Evolutionary conservation across 2,113 vertebrate species (phyloP).

Genomic region (Donacobius atricapilla): DNA sequence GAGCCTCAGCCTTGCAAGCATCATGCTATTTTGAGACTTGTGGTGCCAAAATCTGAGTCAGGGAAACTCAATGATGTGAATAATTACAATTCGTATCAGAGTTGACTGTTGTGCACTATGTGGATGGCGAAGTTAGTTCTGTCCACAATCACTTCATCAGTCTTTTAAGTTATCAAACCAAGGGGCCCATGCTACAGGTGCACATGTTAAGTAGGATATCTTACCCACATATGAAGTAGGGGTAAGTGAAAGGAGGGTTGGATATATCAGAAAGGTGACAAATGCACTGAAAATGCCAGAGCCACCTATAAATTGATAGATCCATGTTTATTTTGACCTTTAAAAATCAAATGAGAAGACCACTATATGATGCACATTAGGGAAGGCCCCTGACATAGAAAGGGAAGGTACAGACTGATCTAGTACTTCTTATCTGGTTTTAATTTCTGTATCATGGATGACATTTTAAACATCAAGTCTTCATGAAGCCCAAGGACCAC

Average conservation of each 20-base stretch:
- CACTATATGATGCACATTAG: too few species aligned
- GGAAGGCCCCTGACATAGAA: not conserved
- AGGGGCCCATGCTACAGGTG: not conserved
- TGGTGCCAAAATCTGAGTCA: not conserved
- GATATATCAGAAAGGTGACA: not conserved
- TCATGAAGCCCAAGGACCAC: not conserved
- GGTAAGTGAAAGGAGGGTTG: not conserved
- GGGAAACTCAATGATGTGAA: not conserved
- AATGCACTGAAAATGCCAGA: not conserved
- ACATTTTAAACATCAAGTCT: not conserved
- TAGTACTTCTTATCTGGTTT: not conserved
- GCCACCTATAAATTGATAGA: not conserved
- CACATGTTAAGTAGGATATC: not conserved
- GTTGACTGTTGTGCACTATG: not conserved
- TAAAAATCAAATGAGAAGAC: not conserved
- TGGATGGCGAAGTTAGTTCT: not conserved
- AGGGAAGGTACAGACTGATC: not conserved
- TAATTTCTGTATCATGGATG: not conserved
- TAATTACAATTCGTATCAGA: not conserved
- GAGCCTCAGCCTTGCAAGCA: not conserved
- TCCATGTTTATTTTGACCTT: not conserved
- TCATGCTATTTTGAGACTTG: not conserved
- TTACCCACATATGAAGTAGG: not conserved
- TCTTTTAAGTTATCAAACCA: not conserved
- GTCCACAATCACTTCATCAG: not conserved